Evolutionary conservation across 2,888 invertebrate species (phyloP).

Genomic region (Taenaris catops): DNA sequence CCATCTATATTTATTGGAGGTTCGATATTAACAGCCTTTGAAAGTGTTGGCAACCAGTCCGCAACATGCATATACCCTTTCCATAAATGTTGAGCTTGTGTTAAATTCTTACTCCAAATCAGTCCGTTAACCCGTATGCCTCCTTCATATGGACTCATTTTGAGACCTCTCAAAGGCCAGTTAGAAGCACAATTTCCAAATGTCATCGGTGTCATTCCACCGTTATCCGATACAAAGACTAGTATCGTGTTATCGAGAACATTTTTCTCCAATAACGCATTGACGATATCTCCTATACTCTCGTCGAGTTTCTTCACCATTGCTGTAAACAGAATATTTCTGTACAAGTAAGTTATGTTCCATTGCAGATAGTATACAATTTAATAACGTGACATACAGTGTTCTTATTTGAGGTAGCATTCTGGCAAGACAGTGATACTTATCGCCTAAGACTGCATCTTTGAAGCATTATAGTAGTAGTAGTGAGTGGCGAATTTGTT

Average conservation of each 20-base stretch:
- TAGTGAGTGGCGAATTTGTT: no score
- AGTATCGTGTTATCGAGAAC: constrained; percentile 91
- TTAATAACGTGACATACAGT: no score
- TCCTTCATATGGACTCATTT: constrained; percentile 91
- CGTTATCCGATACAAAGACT: constrained; percentile 93
- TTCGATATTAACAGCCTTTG: constrained; percentile 47
- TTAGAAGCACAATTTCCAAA: constrained; percentile 88
- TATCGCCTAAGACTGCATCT: no score
- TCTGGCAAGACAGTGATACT: no score
- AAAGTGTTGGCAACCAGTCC: constrained; percentile 90
- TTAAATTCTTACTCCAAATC: constrained; percentile 79
- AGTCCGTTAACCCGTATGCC: constrained; percentile 87
- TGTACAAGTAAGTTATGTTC: not conserved
- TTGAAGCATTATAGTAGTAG: no score
- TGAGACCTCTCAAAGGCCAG: constrained; percentile 88
- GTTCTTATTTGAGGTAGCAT: no score
- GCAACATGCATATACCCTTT: constrained; percentile 84
- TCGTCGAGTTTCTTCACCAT: constrained; percentile 92
- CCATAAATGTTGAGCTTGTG: constrained; percentile 57
- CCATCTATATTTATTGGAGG: constrained; percentile 50
- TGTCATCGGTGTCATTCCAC: constrained; percentile 87
- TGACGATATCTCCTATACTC: constrained; percentile 88
- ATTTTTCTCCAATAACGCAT: constrained; percentile 81
- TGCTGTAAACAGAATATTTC: constrained; percentile 66
- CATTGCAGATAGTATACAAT: no score